These are phyloP conservation scores for Calephelis perditalis DNA, from an alignment of 2,888 invertebrate species.

Conservation along the genomic window DNA sequence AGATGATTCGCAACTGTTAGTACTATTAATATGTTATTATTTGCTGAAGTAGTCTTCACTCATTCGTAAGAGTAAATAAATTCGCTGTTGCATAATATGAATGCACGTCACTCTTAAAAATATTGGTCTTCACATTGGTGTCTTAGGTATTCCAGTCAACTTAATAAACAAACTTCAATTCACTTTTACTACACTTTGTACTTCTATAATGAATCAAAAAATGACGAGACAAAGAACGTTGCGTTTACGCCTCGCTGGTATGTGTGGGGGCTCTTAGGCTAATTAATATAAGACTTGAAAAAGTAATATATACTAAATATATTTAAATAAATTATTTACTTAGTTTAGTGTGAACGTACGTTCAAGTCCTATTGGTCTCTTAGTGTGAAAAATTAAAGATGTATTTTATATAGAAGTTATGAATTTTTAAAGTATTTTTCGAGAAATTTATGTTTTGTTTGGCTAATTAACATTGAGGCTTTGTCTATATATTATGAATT, in stretches of 20 bases:
- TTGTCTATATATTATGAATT: not conserved
- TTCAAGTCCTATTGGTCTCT: constrained; percentile 35
- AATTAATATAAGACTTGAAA: constrained; percentile 59
- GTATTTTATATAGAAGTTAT: constrained; percentile 53
- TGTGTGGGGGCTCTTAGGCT: constrained; percentile 8
- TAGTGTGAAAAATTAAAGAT: constrained; percentile 40
- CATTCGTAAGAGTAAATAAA: too few relatives aligned
- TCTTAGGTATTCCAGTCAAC: too few relatives aligned
- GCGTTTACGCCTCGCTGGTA: constrained; percentile 4
- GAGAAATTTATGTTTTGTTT: constrained; percentile 47
- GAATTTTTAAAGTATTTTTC: constrained; percentile 54
- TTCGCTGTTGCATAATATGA: too few relatives aligned
- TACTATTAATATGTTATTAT: too few relatives aligned
- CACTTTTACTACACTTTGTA: too few relatives aligned
- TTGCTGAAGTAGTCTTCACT: too few relatives aligned
- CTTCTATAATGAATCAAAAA: too few relatives aligned
- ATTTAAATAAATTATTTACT: constrained; percentile 31
- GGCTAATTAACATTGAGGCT: constrained; percentile 4
- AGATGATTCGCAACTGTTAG: too few relatives aligned
- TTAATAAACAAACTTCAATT: too few relatives aligned
- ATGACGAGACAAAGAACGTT: not conserved
- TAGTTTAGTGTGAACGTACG: constrained; percentile 22
- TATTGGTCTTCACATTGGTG: too few relatives aligned
- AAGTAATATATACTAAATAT: constrained; percentile 37
- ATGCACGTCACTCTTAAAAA: too few relatives aligned